These are phyloP conservation scores for Apis florea DNA, from an alignment of 1,140 invertebrate genomes.

Conservation along the genomic window DNA sequence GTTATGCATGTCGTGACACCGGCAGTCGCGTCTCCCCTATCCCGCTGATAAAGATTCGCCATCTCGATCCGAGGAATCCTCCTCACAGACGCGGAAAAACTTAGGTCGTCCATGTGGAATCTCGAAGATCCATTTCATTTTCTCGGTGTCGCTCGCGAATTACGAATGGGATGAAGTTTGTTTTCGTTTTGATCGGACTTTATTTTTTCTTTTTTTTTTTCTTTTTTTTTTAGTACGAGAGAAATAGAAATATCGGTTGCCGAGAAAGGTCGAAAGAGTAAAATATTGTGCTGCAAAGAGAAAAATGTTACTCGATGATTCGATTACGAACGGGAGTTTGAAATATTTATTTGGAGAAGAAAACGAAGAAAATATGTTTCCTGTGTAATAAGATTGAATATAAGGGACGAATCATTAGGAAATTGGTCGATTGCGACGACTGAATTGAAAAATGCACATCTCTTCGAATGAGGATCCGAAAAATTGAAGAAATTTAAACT, in stretches of 20 bases:
- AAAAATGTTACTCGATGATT: no score
- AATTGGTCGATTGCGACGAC: no score
- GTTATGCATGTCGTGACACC: slow-evolving; percentile 58
- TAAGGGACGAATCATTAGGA: no score
- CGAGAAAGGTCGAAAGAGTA: no score
- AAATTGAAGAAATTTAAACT: no score
- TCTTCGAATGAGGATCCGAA: no score
- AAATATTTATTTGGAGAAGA: not conserved
- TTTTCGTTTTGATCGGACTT: not conserved
- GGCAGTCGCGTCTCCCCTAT: slow-evolving; percentile 35
- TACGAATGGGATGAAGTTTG: not conserved
- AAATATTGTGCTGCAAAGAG: no score
- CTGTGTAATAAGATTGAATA: no score
- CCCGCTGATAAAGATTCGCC: slow-evolving; percentile 58
- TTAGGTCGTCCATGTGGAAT: slow-evolving; percentile 7
- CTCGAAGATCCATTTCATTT: slow-evolving; percentile 5
- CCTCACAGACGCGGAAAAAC: not conserved
- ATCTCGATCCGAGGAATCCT: not conserved
- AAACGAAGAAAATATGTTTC: not conserved
- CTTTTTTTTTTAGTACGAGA: no score
- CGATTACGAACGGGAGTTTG: not conserved
- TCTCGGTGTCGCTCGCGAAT: not conserved
- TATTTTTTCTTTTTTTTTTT: not conserved
- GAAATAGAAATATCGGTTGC: not conserved
- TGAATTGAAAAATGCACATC: no score